Conservation (phyloP, 2,888 invertebrate genomes). For the Drosophila paramelanica region DNA sequence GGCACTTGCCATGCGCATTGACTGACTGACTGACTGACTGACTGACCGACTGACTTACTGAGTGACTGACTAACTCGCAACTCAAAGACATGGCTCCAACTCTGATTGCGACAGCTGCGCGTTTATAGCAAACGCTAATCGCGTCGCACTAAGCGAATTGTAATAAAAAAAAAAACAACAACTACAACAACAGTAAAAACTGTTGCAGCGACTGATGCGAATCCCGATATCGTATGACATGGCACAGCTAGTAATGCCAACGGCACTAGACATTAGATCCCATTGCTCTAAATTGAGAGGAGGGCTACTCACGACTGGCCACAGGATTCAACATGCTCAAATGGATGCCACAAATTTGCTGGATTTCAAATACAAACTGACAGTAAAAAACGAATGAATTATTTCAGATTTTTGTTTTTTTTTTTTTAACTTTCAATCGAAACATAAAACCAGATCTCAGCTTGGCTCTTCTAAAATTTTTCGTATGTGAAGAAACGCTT, state of each 20-base stretch:
- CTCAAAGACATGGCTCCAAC: slow-evolving; percentile 45
- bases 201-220: slow-evolving; percentile 18
- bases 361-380: too few relatives aligned
- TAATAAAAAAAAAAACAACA: slow-evolving; percentile 52
- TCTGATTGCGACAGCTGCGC: slow-evolving; percentile 62
- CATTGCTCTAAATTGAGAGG: slow-evolving; percentile 9
- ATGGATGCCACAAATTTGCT: background rate
- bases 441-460: too few relatives aligned
- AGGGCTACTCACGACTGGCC: slow-evolving; percentile 14
- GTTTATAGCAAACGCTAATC: slow-evolving; percentile 63
- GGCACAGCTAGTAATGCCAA: slow-evolving; percentile 18
- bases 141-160: slow-evolving; percentile 63
- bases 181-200: slow-evolving; percentile 1
- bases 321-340: slow-evolving; percentile 2
- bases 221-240: slow-evolving; percentile 39
- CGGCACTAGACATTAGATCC: slow-evolving; percentile 7
- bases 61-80: slow-evolving; percentile 25
- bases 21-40: slow-evolving; percentile 54
- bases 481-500: too few relatives aligned
- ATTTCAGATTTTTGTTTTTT: too few relatives aligned
- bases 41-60: slow-evolving; percentile 33
- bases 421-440: too few relatives aligned
- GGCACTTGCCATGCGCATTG: slow-evolving; percentile 73
- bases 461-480: too few relatives aligned
- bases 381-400: too few relatives aligned